phyloP scores from a whole-genome alignment of 2,888 invertebrate genomes.

The Torymus aiolomorphi region DNA sequence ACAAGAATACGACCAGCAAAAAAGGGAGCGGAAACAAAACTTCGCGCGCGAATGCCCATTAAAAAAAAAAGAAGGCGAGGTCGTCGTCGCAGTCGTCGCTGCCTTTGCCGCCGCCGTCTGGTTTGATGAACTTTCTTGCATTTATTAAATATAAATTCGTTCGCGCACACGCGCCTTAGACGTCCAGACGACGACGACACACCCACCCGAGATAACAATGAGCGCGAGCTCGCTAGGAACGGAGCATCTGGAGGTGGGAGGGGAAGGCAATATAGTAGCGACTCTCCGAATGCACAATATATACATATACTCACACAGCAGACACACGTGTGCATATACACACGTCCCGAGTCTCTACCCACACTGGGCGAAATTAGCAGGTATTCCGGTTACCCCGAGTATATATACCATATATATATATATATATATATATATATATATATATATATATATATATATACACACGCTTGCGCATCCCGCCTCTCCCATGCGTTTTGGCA shows the following conservation, averaged over 20 bases:
- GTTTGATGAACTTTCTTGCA: constrained; percentile 45
- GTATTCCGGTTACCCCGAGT: neutral
- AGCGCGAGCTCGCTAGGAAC: neutral
- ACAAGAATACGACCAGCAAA: neutral
- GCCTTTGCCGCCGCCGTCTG: constrained; percentile 5
- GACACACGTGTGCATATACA: neutral
- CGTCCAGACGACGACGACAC: constrained; percentile 8
- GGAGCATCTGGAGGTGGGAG: constrained; percentile 29
- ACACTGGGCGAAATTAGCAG: constrained; percentile 36
- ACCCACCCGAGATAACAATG: constrained; percentile 57
- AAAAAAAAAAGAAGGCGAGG: constrained; percentile 13
- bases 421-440: no score
- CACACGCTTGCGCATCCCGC: neutral
- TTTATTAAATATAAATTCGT: constrained; percentile 52
- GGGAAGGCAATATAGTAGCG: constrained; percentile 7
- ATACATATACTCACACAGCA: neutral
- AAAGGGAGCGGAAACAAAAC: neutral
- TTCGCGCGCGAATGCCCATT: neutral
- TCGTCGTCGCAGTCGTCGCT: neutral
- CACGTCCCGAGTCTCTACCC: neutral
- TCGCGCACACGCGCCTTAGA: neutral
- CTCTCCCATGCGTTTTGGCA: neutral
- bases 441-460: neutral
- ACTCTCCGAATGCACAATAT: neutral
- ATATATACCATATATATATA: neutral